Conservation (phyloP, 2,113 vertebrate genomes). For the Lophotis ruficrista region DNA sequence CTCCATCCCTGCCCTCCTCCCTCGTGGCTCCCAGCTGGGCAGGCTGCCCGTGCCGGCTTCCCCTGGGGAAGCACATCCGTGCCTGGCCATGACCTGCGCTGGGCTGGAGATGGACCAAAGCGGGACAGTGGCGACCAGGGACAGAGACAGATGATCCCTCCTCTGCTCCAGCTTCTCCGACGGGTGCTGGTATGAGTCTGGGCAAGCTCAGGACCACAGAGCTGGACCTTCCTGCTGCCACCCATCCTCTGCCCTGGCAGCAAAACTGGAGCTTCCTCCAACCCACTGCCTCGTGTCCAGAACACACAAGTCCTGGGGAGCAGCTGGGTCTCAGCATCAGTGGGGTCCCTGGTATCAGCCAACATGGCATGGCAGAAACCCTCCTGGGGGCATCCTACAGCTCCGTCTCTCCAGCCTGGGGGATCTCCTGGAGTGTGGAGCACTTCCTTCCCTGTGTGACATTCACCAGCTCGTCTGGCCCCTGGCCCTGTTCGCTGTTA, state of each 20-base stretch:
- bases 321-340: background rate
- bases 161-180: background rate
- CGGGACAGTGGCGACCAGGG: background rate
- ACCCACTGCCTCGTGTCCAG: background rate
- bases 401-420: background rate
- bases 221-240: background rate
- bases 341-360: rapidly evolving
- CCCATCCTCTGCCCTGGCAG: background rate
- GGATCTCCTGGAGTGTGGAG: background rate
- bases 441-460: background rate
- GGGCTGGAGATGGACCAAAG: background rate
- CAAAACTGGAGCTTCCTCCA: background rate
- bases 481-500: background rate
- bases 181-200: background rate
- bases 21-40: rapidly evolving
- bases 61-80: background rate
- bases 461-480: background rate
- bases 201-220: background rate
- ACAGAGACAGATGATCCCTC: background rate
- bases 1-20: background rate
- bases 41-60: background rate
- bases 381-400: background rate
- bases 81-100: rapidly evolving
- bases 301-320: background rate
- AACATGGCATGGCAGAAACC: rapidly evolving